Base-by-base conservation (phyloP, 1,140 invertebrate species). In the Drosophila mayri region DNA sequence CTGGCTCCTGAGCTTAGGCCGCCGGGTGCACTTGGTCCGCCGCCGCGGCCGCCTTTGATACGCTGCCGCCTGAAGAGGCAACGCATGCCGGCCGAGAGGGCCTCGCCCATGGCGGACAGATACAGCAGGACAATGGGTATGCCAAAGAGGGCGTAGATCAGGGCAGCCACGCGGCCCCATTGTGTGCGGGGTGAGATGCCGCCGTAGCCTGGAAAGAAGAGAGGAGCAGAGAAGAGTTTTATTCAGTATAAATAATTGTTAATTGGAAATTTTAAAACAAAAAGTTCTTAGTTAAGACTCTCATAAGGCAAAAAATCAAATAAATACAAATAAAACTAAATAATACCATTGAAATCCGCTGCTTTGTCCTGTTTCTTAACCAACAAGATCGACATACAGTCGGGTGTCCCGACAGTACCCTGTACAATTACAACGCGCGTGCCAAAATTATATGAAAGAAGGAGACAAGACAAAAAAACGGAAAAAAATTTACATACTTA, bases 121-220 rank as follows among this genome's bases (percentile, higher is more conserved):
- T 97, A 97, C 20, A 99, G 95, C 80, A 99, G 94, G 94, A 98
- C 97, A 50, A 99, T 93, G 6, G 98, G 98, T 72, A 99, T 98
- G 22, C 98, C 98, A 41, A 98, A 94, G 5, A 97, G 94, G 1
- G 97, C 97, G 93, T 98, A 99, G 20, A 97, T 93, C 60, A 98
- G 96, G 5, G 98, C 98, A 20, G 98, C 96, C 95, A 97, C 61
- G 81, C 94, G 85, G 66, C 98, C 98, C 95, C 96, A 97, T 38
- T 97, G 94, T 0, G 98, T 99, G 84, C 96, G 95, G 2, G 98
- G 98, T 10, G 97, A 96, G 49, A 98, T 96, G 90, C 97, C 97
- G 35, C 98, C 98, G 90, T 98, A 98, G 61, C 98, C 98, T 99
- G 95, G 5, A 94, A 93, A 25, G 22, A 47, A 7, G 0, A 16